Conservation (phyloP, 2,113 vertebrate species). For the Alethe diademata region DNA sequence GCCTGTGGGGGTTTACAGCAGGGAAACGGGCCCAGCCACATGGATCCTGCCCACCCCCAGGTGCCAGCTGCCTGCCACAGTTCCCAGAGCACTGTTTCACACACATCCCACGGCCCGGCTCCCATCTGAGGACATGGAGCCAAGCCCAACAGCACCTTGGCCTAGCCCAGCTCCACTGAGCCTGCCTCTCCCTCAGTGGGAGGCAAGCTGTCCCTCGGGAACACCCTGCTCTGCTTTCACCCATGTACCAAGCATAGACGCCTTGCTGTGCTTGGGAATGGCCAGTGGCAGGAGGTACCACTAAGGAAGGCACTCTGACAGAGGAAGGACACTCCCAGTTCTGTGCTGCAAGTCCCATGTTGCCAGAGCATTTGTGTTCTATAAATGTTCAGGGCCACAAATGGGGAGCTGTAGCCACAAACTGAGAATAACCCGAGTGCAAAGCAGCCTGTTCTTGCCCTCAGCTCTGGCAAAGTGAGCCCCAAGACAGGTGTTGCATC, state of each 20-base stretch:
- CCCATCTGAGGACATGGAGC: not conserved
- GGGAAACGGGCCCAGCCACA: fast-evolving
- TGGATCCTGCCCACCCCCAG: not conserved
- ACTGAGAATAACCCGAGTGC: fast-evolving
- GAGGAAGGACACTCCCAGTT: not conserved
- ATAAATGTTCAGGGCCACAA: fast-evolving
- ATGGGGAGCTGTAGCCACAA: not conserved
- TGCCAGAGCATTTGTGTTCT: not conserved
- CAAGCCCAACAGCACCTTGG: not conserved
- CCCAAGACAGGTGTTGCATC: fast-evolving
- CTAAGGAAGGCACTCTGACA: fast-evolving
- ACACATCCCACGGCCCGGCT: fast-evolving
- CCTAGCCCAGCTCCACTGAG: not conserved
- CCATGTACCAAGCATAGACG: fast-evolving
- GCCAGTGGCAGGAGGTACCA: not conserved
- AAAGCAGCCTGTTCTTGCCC: not conserved
- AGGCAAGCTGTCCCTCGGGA: not conserved
- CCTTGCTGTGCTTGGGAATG: fast-evolving
- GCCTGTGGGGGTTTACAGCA: not conserved
- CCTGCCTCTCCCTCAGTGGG: not conserved
- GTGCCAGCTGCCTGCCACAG: not conserved
- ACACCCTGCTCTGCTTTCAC: not conserved
- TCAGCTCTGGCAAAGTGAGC: not conserved
- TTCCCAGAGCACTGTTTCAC: not conserved
- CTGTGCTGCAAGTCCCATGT: fast-evolving